Conservation (phyloP, 2,797 vertebrate genomes). For the Halcyon smyrnensis region DNA sequence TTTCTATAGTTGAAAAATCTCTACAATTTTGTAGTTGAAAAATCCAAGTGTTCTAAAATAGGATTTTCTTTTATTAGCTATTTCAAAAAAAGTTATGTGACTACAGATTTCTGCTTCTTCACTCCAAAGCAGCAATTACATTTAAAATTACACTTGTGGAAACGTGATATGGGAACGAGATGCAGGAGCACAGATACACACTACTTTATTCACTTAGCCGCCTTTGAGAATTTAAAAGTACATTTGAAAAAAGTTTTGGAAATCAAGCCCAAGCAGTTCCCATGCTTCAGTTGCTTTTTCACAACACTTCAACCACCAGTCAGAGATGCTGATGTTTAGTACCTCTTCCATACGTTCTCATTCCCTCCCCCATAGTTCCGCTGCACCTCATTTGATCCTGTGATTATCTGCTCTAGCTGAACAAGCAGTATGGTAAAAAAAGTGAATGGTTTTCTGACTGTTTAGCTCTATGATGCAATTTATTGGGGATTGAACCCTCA, state of each 20-base stretch:
- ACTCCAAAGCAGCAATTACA: background rate
- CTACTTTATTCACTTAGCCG: background rate
- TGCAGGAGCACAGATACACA: fast-evolving
- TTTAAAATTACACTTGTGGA: background rate
- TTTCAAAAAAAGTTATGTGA: background rate
- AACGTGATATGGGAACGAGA: fast-evolving
- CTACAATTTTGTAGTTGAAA: background rate
- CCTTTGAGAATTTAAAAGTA: background rate
- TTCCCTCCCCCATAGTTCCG: background rate
- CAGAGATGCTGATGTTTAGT: background rate
- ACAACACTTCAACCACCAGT: background rate
- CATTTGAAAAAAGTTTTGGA: background rate
- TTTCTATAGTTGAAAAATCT: background rate
- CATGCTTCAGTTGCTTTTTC: background rate
- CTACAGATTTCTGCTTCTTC: background rate
- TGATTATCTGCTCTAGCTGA: background rate
- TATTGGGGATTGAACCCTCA: fast-evolving
- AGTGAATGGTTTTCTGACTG: background rate
- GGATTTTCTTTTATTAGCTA: background rate
- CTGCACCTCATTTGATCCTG: background rate
- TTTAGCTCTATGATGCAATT: background rate
- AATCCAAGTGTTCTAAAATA: background rate
- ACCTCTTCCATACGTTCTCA: background rate
- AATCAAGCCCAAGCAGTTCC: background rate
- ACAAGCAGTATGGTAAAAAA: background rate